These are phyloP conservation scores for Acanthornis magna DNA, from an alignment of 2,797 vertebrate species.

Conservation along the genomic window DNA sequence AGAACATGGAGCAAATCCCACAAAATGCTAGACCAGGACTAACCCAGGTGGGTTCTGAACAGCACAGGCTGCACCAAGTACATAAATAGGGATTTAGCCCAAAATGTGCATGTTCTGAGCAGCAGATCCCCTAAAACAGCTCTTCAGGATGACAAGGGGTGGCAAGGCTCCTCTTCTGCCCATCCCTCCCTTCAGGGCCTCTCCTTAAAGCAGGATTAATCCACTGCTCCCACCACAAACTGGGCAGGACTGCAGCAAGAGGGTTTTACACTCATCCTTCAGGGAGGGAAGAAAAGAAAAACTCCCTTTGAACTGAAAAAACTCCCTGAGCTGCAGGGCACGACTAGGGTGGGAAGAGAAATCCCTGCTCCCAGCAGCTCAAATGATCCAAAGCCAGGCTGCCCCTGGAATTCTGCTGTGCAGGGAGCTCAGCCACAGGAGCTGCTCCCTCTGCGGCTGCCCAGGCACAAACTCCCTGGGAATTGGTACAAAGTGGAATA, in stretches of 20 bases:
- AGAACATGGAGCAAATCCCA: neutral
- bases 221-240: neutral
- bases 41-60: neutral
- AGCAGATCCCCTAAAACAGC: neutral
- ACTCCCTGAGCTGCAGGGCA: neutral
- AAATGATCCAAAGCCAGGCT: neutral
- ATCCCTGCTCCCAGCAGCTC: neutral
- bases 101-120: neutral
- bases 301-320: neutral
- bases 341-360: neutral
- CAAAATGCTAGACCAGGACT: rapidly evolving
- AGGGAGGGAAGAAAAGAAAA: neutral
- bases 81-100: neutral
- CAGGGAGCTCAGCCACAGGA: neutral
- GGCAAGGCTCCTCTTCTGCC: neutral
- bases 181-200: neutral
- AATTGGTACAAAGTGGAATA: neutral
- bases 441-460: neutral
- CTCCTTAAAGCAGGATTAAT: neutral
- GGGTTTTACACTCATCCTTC: neutral
- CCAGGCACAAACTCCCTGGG: neutral
- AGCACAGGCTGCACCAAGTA: neutral
- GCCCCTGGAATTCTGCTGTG: neutral
- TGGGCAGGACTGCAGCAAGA: neutral
- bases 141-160: neutral